Evolutionary conservation across 1,140 invertebrate genomes (phyloP), one percentile per base, ranked within the genome.

Genomic region (Latrodectus geometricus): DNA sequence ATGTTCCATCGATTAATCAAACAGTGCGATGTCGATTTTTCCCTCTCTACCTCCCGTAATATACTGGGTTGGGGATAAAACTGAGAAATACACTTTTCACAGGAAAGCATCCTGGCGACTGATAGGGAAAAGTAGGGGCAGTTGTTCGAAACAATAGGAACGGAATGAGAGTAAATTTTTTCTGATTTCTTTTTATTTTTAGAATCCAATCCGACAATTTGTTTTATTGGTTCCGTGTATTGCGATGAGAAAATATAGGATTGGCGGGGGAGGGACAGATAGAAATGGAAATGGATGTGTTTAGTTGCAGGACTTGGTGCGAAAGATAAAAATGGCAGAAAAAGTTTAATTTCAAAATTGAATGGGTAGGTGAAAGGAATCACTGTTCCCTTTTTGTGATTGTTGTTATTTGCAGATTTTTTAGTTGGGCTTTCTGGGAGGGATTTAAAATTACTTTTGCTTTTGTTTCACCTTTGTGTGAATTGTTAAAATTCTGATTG

Each of bases 1-100:
- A 86, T 86, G 83, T 86, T 70, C 83, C 83, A 78, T 78, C 83
- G 83, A 86, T 86, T 86, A 77, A 86, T 86, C 83, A 86, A 86
- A 78, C 35, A 65, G 72, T 76, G 14, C 70, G 74, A 86, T 65
- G 76, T 73, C 73, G 76, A 76, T 81, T 74, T 54, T 70, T 68
- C 61, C 23, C 70, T 54, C 20, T n/a, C 52, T 23, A 35, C 20
- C 23, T 69, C 52, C 54, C 49, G 74, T 66, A 69, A 68, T 50
- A 76, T 52, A 84, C 73, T 50, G 82, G 48, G 15, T 68, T 35
- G 49, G 66, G 74, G 70, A 52, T 2, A 54, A 69, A 54, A 66
- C 50, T 52, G 65, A 84, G 68, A 52, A 65, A 84, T 74, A 84
- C 54, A 4, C 54, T 61, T 61, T 61, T 61, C 54, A 61, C 35